These are phyloP conservation scores for Ptychodera flava DNA, from an alignment of 35 echinoderm and acorn worm species.

Conservation along the genomic window DNA sequence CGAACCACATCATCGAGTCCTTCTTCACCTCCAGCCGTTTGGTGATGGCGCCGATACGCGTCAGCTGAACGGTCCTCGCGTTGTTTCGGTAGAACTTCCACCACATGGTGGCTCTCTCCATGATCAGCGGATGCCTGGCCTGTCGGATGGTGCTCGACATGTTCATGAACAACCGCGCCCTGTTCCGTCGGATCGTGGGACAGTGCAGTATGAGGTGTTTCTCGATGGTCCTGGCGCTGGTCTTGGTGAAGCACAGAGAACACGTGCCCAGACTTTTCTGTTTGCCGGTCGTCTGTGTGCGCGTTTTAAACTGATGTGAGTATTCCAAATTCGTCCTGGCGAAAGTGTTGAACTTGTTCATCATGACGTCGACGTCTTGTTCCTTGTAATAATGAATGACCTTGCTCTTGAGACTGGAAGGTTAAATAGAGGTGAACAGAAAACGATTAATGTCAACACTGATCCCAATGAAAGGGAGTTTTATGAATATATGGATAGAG, in stretches of 20 bases:
- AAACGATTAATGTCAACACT: no score
- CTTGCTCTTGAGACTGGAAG: no score
- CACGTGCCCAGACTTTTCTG: not conserved
- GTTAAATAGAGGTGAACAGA: no score
- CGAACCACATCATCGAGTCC: not conserved
- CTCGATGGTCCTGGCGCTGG: not conserved
- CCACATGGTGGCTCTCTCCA: not conserved
- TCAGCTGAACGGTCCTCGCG: not conserved
- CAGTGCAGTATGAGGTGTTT: not conserved
- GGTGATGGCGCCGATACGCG: not conserved
- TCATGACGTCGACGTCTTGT: not conserved
- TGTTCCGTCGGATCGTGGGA: not conserved
- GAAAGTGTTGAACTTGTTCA: not conserved
- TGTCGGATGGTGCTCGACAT: not conserved
- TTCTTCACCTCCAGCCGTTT: not conserved
- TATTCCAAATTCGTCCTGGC: not conserved
- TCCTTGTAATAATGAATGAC: not conserved
- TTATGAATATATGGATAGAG: no score
- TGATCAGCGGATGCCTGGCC: not conserved
- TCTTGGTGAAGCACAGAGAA: not conserved
- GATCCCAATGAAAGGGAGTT: no score
- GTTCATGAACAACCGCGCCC: not conserved
- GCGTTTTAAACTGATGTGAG: not conserved
- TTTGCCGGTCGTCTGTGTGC: not conserved
- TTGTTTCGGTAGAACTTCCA: not conserved